Percentiles rank a stretch among this genome's conserved stretches.
phyloP scores from a whole-genome alignment of 2,113 vertebrate genomes.

The Puffinus mauretanicus region DNA sequence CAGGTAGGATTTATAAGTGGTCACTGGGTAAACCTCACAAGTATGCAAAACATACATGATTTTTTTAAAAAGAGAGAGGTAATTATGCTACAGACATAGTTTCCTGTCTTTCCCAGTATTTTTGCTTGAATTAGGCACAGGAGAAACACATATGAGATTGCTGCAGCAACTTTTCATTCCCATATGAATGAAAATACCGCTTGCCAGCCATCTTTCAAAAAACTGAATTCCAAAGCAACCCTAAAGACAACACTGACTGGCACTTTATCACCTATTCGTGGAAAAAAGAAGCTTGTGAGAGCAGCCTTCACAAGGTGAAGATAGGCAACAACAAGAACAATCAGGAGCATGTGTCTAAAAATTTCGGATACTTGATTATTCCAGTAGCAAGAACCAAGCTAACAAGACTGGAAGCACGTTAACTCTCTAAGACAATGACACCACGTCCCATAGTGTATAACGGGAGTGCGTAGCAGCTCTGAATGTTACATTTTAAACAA shows the following conservation, averaged over 20 bases:
- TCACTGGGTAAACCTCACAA: neutral
- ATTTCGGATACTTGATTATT: neutral
- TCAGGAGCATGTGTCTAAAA: neutral
- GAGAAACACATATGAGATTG: neutral
- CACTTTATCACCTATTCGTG: neutral
- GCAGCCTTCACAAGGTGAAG: neutral
- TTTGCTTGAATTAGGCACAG: neutral
- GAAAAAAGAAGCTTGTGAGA: neutral
- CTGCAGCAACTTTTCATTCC: neutral
- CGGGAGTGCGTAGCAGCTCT: rapidly evolving
- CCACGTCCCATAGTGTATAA: neutral
- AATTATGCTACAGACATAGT: neutral
- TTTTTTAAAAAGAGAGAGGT: neutral
- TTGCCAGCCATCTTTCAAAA: neutral
- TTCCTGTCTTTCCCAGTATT: neutral
- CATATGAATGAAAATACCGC: neutral
- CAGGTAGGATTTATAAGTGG: neutral
- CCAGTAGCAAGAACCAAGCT: neutral
- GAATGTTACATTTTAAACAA: neutral
- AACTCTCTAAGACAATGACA: neutral
- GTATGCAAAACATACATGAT: neutral
- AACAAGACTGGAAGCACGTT: neutral
- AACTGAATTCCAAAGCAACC: neutral
- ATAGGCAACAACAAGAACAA: neutral
- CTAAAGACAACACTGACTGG: neutral